A percentile compares a stretch with the other conserved stretches of the same genome.
Evolutionary conservation across 2,113 vertebrate genomes (phyloP).

Genomic region (Gulo gulo): DNA sequence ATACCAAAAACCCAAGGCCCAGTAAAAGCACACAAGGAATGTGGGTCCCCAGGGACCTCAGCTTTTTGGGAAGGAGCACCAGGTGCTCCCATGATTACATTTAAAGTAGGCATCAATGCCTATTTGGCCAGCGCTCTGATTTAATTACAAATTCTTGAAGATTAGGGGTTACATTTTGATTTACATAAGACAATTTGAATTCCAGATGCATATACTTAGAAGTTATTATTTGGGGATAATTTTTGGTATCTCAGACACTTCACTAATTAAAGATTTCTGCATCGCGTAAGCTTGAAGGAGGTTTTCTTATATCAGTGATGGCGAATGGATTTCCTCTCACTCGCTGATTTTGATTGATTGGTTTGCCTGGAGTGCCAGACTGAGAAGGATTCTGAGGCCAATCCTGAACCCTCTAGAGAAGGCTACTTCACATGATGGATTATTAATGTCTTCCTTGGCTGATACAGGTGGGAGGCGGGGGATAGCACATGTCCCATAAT

Average conservation of each 20-base stretch:
- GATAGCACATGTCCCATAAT: not conserved
- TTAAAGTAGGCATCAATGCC: not conserved
- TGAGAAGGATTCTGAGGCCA: not conserved
- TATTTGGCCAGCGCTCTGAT: constrained; percentile 29
- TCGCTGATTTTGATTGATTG: not conserved
- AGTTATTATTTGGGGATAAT: constrained; percentile 39
- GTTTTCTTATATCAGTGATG: not conserved
- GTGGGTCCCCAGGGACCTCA: not conserved
- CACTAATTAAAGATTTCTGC: constrained; percentile 37
- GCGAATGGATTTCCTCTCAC: not conserved
- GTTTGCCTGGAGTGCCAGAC: not conserved
- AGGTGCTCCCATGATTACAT: not conserved
- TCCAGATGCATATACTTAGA: constrained; percentile 20
- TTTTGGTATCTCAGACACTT: constrained; percentile 42
- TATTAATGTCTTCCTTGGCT: not conserved
- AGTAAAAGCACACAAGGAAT: not conserved
- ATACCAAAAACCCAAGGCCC: not conserved
- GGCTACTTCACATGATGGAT: not conserved
- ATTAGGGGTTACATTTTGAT: constrained; percentile 28
- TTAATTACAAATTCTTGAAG: constrained; percentile 56
- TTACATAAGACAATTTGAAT: constrained; percentile 41
- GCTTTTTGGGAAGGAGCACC: not conserved
- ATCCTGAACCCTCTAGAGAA: not conserved
- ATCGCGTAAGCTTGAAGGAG: not conserved
- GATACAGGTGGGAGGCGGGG: not conserved